Conservation (phyloP, 2,888 invertebrate genomes). For the Athetis lepigone region DNA sequence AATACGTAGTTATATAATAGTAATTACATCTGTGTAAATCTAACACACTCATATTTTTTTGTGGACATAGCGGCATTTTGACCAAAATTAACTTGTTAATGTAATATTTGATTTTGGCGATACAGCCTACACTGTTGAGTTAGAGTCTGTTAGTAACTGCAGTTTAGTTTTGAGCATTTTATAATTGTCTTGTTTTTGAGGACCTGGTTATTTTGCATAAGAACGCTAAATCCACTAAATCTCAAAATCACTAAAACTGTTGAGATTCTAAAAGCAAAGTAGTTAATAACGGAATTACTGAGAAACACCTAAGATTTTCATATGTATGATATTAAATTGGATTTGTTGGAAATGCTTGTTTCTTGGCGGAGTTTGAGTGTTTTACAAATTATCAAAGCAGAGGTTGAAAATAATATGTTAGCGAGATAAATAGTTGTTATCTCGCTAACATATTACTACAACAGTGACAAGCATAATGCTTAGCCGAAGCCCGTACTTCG, state of each 20-base stretch:
- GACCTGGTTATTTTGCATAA: not conserved
- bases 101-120: slow-evolving; percentile 66
- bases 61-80: slow-evolving; percentile 64
- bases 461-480: too few species aligned
- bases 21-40: too few species aligned
- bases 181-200: not conserved
- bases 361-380: too few species aligned
- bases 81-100: slow-evolving; percentile 65
- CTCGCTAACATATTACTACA: too few species aligned
- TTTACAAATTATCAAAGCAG: too few species aligned
- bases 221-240: too few species aligned
- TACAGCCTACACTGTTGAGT: slow-evolving; percentile 68
- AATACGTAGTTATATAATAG: too few species aligned
- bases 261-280: not conserved
- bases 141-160: slow-evolving; percentile 2
- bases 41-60: slow-evolving; percentile 69
- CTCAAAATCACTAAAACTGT: not conserved
- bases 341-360: not conserved
- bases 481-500: too few species aligned
- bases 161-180: slow-evolving; percentile 1
- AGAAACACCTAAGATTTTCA: too few species aligned
- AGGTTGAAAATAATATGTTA: too few species aligned
- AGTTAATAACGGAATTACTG: not conserved
- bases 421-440: too few species aligned
- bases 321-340: too few species aligned